Evolutionary conservation across 2,888 invertebrate genomes (phyloP), one percentile per base, ranked within the genome.

Genomic region (Sisyra nigra): DNA sequence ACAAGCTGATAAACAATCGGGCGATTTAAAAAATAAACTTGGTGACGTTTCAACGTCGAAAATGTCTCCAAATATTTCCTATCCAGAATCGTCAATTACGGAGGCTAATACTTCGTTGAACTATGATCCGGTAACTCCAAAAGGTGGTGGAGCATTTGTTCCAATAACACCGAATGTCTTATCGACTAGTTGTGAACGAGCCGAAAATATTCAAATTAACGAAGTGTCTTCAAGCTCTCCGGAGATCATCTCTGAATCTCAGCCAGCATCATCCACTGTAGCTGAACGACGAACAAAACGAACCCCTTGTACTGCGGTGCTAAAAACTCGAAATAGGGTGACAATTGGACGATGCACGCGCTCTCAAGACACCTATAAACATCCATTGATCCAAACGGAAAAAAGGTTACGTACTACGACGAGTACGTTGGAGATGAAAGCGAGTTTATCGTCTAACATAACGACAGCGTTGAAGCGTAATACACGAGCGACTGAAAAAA

Each of bases 141-240:
- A 24, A 24, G 7, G 7, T 24, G 7, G 7, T 7, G 24, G 3
- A 24, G 7, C 24, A 24, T 24, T 24, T 5, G 24, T 24, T 24
- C 24, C 3, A 24, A 24, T 7, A 5, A 24, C 24, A 24, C 24
- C 24, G 7, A 5, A 7, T 7, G 24, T 24, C 7, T 7, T 5
- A 3, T 24, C 24, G 5, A 5, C 24, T 18, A 37, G 4, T 19
- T 6, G n/a, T 3, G 42, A 42, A 42, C 35, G 11, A 10, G 31
- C 10, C 8, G 53, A 51, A 46, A 54, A 52, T 37, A 75, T 77
- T 35, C 77, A 78, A 59, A 77, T 77, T 48, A 71, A 77, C 57
- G 77, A 78, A 57, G 72, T 78, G 13, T 76, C 76, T 1, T 76
- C 77, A 1, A 74, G 73, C 51, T 72, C 72, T 35, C 67, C 68